phyloP scores from a whole-genome alignment of 2,888 invertebrate species.

The Ochropacha duplaris region DNA sequence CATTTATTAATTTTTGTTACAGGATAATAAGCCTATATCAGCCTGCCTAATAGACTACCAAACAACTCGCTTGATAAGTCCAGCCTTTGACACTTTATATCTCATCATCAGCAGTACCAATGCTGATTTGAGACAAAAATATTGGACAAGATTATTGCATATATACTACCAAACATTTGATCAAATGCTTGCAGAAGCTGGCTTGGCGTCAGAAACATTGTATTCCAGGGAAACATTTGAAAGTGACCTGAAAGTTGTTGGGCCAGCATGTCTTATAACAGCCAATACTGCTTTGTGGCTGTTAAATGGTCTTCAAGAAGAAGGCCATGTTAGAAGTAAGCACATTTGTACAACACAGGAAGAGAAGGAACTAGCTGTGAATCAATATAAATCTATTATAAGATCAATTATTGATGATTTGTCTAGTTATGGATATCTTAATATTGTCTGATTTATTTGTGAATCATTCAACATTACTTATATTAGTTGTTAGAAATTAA shows the following conservation, averaged over 20 bases:
- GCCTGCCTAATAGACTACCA: constrained; percentile 75
- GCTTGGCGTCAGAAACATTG: constrained; percentile 34
- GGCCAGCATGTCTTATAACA: constrained; percentile 63
- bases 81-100: constrained; percentile 65
- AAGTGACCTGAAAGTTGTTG: constrained; percentile 56
- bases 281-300: constrained; percentile 73
- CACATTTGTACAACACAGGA: constrained; percentile 39
- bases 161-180: constrained; percentile 56
- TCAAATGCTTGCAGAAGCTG: constrained; percentile 30
- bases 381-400: constrained; percentile 52
- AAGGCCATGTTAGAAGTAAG: constrained; percentile 71
- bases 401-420: constrained; percentile 63
- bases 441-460: too few species aligned
- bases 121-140: constrained; percentile 38
- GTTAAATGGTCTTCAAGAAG: constrained; percentile 64
- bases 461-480: too few species aligned
- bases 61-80: constrained; percentile 58
- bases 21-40: constrained; percentile 50
- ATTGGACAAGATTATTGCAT: constrained; percentile 49
- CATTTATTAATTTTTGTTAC: constrained; percentile 28
- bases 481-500: too few species aligned
- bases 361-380: constrained; percentile 48
- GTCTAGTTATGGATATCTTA: constrained; percentile 47
- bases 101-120: constrained; percentile 63
- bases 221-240: constrained; percentile 56